Evolutionary conservation across 2,888 invertebrate species (phyloP).

Genomic region (Cynaeus angustus): DNA sequence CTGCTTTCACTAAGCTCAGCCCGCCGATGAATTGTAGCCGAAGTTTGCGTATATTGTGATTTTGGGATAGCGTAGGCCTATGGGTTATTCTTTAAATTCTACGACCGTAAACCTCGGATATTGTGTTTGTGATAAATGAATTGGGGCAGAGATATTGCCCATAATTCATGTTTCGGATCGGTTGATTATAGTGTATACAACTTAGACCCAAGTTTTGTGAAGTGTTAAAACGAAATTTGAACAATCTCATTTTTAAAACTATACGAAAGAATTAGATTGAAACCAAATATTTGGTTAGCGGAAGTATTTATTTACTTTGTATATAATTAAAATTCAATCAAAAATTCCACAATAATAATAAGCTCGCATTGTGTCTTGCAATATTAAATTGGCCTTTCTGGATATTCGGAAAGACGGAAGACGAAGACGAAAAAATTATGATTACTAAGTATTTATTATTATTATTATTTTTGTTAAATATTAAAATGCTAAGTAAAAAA

Average conservation of each 20-base stretch:
- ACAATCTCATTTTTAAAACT: slow-evolving; percentile 5
- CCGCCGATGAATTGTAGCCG: not conserved
- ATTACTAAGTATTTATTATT: slow-evolving; percentile 1
- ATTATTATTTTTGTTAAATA: slow-evolving; percentile 9
- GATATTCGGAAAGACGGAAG: too few relatives aligned
- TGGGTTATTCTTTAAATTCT: slow-evolving; percentile 43
- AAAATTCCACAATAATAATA: slow-evolving; percentile 24
- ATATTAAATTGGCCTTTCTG: slow-evolving; percentile 8
- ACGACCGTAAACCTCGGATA: slow-evolving; percentile 40
- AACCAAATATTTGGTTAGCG: slow-evolving; percentile 29
- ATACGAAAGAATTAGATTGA: slow-evolving; percentile 16
- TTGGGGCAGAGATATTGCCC: slow-evolving; percentile 48
- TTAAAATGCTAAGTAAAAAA: slow-evolving; percentile 8
- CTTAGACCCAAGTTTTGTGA: slow-evolving; percentile 19
- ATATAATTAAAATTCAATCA: slow-evolving; percentile 13
- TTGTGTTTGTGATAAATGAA: slow-evolving; percentile 50
- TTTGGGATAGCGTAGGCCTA: slow-evolving; percentile 20
- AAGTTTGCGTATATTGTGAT: slow-evolving; percentile 12
- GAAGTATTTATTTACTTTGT: slow-evolving; percentile 22
- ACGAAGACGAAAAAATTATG: too few relatives aligned
- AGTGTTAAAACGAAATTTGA: slow-evolving; percentile 3
- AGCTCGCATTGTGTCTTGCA: slow-evolving; percentile 2
- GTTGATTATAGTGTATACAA: slow-evolving; percentile 6
- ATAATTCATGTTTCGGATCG: slow-evolving; percentile 41
- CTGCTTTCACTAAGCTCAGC: not conserved